Evolutionary conservation across 2,113 vertebrate species (phyloP), one percentile per base, ranked within the genome.

Genomic region (Colius striatus): DNA sequence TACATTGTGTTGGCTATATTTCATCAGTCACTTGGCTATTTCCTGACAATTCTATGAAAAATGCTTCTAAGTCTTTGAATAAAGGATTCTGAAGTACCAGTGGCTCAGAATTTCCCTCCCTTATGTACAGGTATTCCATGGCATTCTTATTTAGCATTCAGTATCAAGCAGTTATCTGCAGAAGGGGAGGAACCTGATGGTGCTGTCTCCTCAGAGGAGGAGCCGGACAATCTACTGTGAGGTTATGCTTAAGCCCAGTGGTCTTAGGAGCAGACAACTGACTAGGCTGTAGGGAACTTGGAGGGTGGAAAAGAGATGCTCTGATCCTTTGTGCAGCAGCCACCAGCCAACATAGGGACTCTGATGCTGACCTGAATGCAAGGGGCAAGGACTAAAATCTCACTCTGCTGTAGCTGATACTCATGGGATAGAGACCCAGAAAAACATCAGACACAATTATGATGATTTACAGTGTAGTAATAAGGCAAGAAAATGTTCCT

Each of bases 161-260:
- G 8, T 47, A 13, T 53, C 27, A 22, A 80, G 34, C 43, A 78
- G 41, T 82, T 87, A 15, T 6, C 53, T 70, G 58, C 36, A 66
- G 63, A 62, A 73, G 41, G 63, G 5, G 67, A 74, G 45, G 11
- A 57, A 32, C 58, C 18, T 47, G 58, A 2, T 68, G 38, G 16
- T 13, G 60, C 30, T 57, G 61, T 51, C 27, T 74, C 6, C 38
- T 7, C 55, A 30, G 45, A 73, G 55, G 21, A 63, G 10, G 9
- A 48, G 10, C 17, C 4, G 3, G 4, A 6, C 2, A 2, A 3
- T 15, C 34, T 72, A 0, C n/a, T 41, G 34, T 7, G 29, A 9
- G 1, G 1, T 3, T 47, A 21, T 60, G 57, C 58, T 78, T 53
- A 36, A 80, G 34, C 11, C 38, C 41, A 12, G 27, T 11, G 43